Percentiles rank a stretch among this genome's conserved stretches.
phyloP scores from a whole-genome alignment of 1,140 invertebrate species.

The Teleopsis dalmanni region DNA sequence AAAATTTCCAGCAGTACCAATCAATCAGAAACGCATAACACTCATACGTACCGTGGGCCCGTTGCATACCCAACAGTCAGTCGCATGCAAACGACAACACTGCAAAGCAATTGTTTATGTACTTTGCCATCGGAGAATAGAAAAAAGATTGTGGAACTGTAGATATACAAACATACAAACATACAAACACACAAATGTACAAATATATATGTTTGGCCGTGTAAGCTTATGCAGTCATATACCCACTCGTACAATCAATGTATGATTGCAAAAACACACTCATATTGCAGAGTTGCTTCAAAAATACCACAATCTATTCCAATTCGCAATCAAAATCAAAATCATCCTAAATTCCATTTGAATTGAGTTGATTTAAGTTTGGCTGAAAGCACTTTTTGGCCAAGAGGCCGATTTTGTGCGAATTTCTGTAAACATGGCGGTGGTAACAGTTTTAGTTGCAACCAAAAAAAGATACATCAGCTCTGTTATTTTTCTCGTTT shows the following conservation, averaged over 20 bases:
- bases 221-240: too few relatives aligned
- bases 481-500: not conserved
- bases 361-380: slow-evolving; percentile 14
- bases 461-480: not conserved
- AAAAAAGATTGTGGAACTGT: too few relatives aligned
- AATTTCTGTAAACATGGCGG: not conserved
- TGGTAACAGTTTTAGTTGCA: not conserved
- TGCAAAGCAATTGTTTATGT: too few relatives aligned
- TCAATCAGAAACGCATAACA: too few relatives aligned
- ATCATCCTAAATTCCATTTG: slow-evolving; percentile 40
- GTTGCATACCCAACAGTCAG: not conserved
- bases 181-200: too few relatives aligned
- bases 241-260: not conserved
- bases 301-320: slow-evolving; percentile 43
- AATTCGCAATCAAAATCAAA: slow-evolving; percentile 39
- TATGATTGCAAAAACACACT: not conserved
- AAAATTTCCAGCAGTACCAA: too few relatives aligned
- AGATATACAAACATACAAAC: too few relatives aligned
- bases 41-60: too few relatives aligned
- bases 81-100: too few relatives aligned
- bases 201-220: too few relatives aligned
- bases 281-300: slow-evolving; percentile 21
- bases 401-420: not conserved
- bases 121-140: too few relatives aligned
- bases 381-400: not conserved